phyloP scores from a whole-genome alignment of 2,888 invertebrate species.

The Sturmia bella region DNA sequence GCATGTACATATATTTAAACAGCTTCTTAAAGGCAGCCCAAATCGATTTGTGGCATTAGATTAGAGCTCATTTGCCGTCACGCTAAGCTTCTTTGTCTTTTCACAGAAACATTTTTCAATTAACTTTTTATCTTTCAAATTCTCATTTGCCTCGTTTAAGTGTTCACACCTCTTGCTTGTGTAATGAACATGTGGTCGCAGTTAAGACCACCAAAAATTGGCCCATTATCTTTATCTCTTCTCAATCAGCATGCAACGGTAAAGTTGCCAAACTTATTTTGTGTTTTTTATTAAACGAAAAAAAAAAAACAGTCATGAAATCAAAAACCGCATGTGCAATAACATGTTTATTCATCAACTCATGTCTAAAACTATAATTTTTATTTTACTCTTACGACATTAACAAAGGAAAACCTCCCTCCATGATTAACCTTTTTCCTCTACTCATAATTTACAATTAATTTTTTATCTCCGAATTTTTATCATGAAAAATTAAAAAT shows the following conservation, averaged over 20 bases:
- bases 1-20: too few relatives aligned
- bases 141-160: conserved; percentile 41
- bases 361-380: conserved; percentile 12
- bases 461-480: conserved; percentile 51
- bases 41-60: too few relatives aligned
- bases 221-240: conserved; percentile 13
- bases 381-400: conserved; percentile 17
- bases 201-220: not conserved
- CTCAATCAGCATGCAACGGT: conserved; percentile 32
- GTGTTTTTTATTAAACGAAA: conserved; percentile 1
- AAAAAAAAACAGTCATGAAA: conserved; percentile 8
- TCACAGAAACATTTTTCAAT: conserved; percentile 41
- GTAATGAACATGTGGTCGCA: conserved; percentile 44
- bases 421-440: conserved; percentile 63
- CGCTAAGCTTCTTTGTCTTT: too few relatives aligned
- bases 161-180: conserved; percentile 49
- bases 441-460: conserved; percentile 67
- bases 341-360: conserved; percentile 61
- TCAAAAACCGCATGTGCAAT: conserved; percentile 11
- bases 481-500: conserved; percentile 55
- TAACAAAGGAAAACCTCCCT: conserved; percentile 53
- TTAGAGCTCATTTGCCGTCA: too few relatives aligned
- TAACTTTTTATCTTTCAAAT: conserved; percentile 39
- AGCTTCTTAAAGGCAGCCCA: too few relatives aligned
- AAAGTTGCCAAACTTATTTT: conserved; percentile 26